These are phyloP conservation scores for Panopea generosa DNA, from an alignment of 2,888 invertebrate genomes.

Conservation along the genomic window DNA sequence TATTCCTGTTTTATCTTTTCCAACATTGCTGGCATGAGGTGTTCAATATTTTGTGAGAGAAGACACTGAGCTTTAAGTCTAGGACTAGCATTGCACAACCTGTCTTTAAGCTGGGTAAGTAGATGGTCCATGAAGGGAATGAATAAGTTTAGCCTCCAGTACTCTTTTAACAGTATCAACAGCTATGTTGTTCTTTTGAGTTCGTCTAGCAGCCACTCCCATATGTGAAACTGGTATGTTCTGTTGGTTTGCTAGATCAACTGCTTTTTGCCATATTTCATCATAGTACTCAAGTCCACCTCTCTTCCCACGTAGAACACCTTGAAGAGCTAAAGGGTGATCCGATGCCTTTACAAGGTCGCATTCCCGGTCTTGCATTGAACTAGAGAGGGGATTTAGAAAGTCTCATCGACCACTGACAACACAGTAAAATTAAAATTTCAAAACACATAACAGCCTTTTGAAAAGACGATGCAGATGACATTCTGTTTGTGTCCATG, in stretches of 20 bases:
- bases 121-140: constrained; percentile 30
- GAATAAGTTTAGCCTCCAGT: constrained; percentile 31
- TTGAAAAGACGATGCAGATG: constrained; percentile 20
- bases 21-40: constrained; percentile 9
- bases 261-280: constrained; percentile 4
- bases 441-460: constrained; percentile 20
- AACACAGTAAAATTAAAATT: constrained; percentile 14
- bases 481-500: constrained; percentile 11
- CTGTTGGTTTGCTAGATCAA: constrained; percentile 1
- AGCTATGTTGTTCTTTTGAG: constrained; percentile 16
- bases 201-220: constrained; percentile 18
- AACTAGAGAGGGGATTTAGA: constrained; percentile 19
- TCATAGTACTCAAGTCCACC: constrained; percentile 2
- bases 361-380: constrained; percentile 26
- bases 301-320: constrained; percentile 6
- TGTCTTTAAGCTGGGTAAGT: constrained; percentile 14
- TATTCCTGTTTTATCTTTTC: constrained; percentile 13
- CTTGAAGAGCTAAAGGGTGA: constrained; percentile 20
- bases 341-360: constrained; percentile 31
- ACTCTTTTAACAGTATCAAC: constrained; percentile 16
- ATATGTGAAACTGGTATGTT: constrained; percentile 2
- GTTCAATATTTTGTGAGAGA: constrained; percentile 15
- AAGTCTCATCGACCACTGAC: constrained; percentile 12
- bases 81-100: constrained; percentile 1
- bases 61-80: constrained; percentile 20